Conservation (phyloP, 2,113 vertebrate species). For the Gila orcuttii region DNA sequence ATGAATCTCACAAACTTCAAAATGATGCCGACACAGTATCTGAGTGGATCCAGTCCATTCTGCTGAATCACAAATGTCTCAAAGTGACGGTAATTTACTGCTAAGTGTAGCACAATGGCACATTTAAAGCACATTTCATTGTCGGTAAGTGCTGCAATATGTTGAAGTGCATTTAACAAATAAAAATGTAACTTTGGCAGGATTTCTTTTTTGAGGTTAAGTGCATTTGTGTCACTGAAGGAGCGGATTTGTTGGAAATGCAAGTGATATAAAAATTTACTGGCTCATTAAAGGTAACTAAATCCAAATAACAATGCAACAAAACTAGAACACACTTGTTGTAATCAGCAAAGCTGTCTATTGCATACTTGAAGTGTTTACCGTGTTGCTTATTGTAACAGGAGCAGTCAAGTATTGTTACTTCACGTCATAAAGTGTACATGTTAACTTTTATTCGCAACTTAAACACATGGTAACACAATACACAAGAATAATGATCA, state of each 20-base stretch:
- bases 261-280: too few relatives aligned
- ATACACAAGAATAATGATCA: background rate
- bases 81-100: constrained; percentile 8
- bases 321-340: background rate
- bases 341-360: background rate
- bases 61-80: background rate
- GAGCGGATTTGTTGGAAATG: background rate
- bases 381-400: background rate
- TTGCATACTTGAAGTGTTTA: background rate
- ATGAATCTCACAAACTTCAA: background rate
- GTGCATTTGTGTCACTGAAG: background rate
- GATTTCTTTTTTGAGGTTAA: background rate
- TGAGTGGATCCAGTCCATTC: background rate
- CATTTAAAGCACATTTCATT: constrained; percentile 5
- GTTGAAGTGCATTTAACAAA: background rate
- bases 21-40: background rate
- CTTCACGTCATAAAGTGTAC: background rate
- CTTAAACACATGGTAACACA: background rate
- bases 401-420: background rate
- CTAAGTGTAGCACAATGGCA: background rate
- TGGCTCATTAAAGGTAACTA: too few relatives aligned
- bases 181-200: background rate
- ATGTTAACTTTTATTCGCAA: background rate
- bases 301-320: background rate
- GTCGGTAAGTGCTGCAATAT: background rate